Evolutionary conservation across 2,797 vertebrate species (phyloP), one percentile per base, ranked within the genome.

Genomic region (Micrastur ruficollis): DNA sequence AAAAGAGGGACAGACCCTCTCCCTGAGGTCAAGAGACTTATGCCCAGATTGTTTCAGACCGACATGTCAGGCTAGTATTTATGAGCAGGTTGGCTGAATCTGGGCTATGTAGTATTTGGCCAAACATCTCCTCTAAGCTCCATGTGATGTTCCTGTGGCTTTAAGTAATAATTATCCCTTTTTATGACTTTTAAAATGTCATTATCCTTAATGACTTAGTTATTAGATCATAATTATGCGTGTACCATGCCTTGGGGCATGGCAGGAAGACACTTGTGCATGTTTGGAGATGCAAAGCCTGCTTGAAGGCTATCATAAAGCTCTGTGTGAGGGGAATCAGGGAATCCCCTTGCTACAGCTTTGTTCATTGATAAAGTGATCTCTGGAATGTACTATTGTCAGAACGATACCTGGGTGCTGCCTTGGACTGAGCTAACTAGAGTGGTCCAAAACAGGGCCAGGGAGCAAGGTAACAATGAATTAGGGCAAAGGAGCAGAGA

Each of bases 171-270:
- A 86, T 81, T 92, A 93, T 61, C 66, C 50, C 25, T 86, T 92
- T 66, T 58, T 4, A 87, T 68, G 16, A 86, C 21, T 81, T 94
- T 86, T 89, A 11, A 91, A 87, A 47, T 55, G 70, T 73, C 47
- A 82, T 86, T 79, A 91, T 66, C 53, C 26, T 70, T 73, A 95
- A 95, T 73, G 17, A 66, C 59, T 91, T 70, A 66, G 81, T 95
- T 79, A 72, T 89, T 92, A 85, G 22, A 52, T 81, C 34, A 52
- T 62, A 89, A 59, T 91, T 87, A 92, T 82, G 27, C 47, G 76
- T 5, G 12, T 23, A 79, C 16, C 12, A 0, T 32, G 42, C 81
- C 84, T 62, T 62, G 44, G 31, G 29, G 59, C 55, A 73, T 3
- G 50, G 47, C 71, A 95, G 46, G 31, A 93, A 95, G 84, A 82